Evolutionary conservation across 2,113 vertebrate species (phyloP), one percentile per base, ranked within the genome.

Genomic region (Oryzias curvinotus): DNA sequence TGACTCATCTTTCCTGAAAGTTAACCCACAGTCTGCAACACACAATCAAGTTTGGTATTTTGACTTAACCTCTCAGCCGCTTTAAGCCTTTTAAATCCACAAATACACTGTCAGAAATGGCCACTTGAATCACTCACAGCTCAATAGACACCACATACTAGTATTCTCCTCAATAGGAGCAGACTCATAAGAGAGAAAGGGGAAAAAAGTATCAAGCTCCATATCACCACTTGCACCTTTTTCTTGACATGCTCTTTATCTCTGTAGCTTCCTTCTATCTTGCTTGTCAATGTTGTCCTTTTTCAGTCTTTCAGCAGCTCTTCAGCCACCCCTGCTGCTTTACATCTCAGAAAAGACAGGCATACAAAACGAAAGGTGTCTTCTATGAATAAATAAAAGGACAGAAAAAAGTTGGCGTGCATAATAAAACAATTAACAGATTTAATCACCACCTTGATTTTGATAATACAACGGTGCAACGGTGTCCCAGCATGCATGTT

Each of bases 71-170:
- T 80, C 57, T 76, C 58, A 58, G 57, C 75, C 45, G 55, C 61
- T 58, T 72, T 46, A 12, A 77, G 70, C 69, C 73, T 83, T 85
- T 87, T 69, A 83, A 71, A 80, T 73, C 66, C 56, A 15, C 68
- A 13, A 36, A 73, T 70, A 66, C 68, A 78, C 75, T 58, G 81
- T 28, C 41, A 57, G 71, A 81, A 73, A 83, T 53, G 68, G 81
- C 73, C 83, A 83, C 86, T 89, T 71, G 62, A 84, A 87, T 86
- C 80, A 84, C 82, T 85, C 75, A 60, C 68, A 68, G 86, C 88
- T 89, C 82, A 86, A 85, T 75, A 69, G 63, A 75, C 54, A 77
- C 78, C 62, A 71, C 72, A 76, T 70, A 65, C 59, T 54, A 75
- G 52, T 66, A 57, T 78, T 81, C 80, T 51, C 69, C 73, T 85